Evolutionary conservation across 1,140 invertebrate species (phyloP), one percentile per base, ranked within the genome.

Genomic region (Tetragonula clypearis): DNA sequence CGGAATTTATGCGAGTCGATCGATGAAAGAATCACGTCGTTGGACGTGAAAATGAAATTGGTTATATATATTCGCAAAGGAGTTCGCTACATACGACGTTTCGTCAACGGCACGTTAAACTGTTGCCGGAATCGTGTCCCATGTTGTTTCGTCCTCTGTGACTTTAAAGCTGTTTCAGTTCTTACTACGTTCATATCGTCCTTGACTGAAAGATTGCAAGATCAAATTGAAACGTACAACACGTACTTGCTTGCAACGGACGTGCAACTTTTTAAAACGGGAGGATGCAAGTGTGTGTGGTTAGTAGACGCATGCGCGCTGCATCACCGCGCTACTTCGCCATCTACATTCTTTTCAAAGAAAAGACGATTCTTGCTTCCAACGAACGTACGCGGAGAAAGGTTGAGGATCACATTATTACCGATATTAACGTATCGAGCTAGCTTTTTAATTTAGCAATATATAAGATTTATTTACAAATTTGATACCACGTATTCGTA

Each of bases 391-490:
- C 0, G 3, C 68, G 35, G 68, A n/a, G 26, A 14, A 11, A 21
- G 15, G 6, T 19, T 6, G 71, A 73, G 0, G 0, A 21, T 12
- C 5, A 11, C 9, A 8, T 17, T 62, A 8, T 17, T 62, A 62
- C 12, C n/a, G 19, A 73, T 55, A 73, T 55, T 53, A 73, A 53
- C 6, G 17, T 21, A 23, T 72, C 53, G 8, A 9, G 53, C 26
- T 19, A 15, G n/a, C 41, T 53, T 26, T 79, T 72, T 79, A 71
- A 79, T 79, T 84, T 88, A 85, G 71, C 62, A 88, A 90, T 90
- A 89, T 90, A 72, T 58, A 84, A 84, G 82, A 89, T 92, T 92
- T 92, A 92, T 92, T 92, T 92, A 92, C 91, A 92, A 92, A 90
- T 87, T 89, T 72, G 85, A 87, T 90, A 86, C 78, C 84, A 82